A percentile compares a stretch with the other conserved stretches of the same genome.
phyloP scores from a whole-genome alignment of 64 coral and sea anemone genomes.

The Pocillopora damicornis region DNA sequence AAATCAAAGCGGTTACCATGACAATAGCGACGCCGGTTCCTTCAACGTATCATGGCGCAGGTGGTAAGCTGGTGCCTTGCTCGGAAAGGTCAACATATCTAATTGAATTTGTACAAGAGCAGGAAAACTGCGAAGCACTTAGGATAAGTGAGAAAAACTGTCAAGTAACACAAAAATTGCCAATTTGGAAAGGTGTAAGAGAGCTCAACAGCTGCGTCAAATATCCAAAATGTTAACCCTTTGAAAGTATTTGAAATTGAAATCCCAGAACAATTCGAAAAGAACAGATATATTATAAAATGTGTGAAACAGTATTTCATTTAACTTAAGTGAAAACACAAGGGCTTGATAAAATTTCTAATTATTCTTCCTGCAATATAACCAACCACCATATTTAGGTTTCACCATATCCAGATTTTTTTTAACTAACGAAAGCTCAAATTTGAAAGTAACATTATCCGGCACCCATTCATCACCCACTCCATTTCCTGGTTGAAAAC shows the following conservation, averaged over 20 bases:
- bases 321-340: no score
- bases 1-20: neutral
- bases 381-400: neutral
- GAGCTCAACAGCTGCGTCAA: neutral
- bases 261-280: no score
- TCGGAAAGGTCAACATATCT: conserved; percentile 25
- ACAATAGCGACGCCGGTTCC: neutral
- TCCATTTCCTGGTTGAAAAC: conserved; percentile 12
- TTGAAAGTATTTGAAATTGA: neutral
- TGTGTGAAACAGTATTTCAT: no score
- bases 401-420: neutral
- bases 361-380: neutral
- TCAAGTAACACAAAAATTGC: neutral
- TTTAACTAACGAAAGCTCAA: neutral
- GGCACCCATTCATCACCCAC: conserved; percentile 3
- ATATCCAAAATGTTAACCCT: no score
- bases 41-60: neutral
- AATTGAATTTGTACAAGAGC: conserved; percentile 41
- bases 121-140: neutral
- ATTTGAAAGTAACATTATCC: neutral
- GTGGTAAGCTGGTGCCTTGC: conserved; percentile 18
- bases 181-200: neutral
- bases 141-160: conserved; percentile 15
- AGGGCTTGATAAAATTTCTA: no score
- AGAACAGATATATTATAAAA: no score